Percentiles rank a stretch among this genome's conserved stretches.
Conservation (phyloP, 1,140 invertebrate species). For the Paraescarpia echinospica region DNA sequence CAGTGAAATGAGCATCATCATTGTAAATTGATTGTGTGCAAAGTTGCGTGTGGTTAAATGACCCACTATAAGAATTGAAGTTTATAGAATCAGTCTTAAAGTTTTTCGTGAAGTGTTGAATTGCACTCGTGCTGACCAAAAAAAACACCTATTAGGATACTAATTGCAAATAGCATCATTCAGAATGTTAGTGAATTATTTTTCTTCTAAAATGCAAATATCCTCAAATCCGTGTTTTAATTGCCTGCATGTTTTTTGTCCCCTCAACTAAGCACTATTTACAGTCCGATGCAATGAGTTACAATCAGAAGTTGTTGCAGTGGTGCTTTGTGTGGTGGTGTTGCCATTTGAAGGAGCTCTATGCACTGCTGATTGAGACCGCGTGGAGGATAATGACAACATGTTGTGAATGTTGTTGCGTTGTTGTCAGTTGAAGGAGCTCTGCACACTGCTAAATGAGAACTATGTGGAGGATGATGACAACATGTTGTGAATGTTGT, state of each 20-base stretch:
- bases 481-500: constrained; percentile 95
- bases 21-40: too few relatives aligned
- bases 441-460: constrained; percentile 94
- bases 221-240: background rate
- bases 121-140: too few relatives aligned
- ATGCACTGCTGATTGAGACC: constrained; percentile 94
- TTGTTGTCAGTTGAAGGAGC: constrained; percentile 76
- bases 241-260: background rate
- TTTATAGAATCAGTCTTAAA: too few relatives aligned
- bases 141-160: background rate
- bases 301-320: background rate
- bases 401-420: constrained; percentile 79
- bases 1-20: too few relatives aligned
- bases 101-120: too few relatives aligned
- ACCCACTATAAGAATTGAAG: too few relatives aligned
- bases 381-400: constrained; percentile 99
- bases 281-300: background rate
- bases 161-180: background rate
- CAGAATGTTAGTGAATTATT: too few relatives aligned
- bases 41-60: too few relatives aligned
- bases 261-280: background rate
- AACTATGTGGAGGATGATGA: constrained; percentile 99
- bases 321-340: constrained; percentile 10
- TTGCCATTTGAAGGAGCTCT: constrained; percentile 85
- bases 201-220: background rate